Conservation (phyloP, 2,797 vertebrate species). For the Falco rusticolus region DNA sequence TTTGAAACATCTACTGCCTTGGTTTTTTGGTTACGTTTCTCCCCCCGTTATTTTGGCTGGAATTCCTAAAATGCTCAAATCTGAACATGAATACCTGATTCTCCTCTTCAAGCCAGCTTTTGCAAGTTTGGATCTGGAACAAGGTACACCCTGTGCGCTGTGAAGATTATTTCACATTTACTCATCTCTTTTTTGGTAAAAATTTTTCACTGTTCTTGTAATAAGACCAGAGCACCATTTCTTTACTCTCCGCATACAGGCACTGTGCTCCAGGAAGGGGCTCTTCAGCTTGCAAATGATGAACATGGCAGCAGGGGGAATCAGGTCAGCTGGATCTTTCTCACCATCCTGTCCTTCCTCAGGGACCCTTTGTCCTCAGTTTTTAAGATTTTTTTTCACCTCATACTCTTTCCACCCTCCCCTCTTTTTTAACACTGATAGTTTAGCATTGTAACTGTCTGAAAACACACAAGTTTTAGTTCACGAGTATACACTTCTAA, state of each 20-base stretch:
- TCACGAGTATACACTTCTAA: constrained; percentile 54
- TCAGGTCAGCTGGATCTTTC: constrained; percentile 50
- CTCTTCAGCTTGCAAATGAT: constrained; percentile 68
- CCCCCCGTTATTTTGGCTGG: not conserved
- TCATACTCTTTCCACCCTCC: not conserved
- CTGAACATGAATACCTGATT: not conserved
- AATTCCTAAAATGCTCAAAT: constrained; percentile 26
- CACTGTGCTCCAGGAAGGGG: constrained; percentile 56
- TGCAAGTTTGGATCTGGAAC: constrained; percentile 1
- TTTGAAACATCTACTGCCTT: constrained; percentile 18
- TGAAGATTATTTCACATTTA: constrained; percentile 31
- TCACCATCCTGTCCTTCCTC: constrained; percentile 58
- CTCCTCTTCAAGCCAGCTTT: constrained; percentile 27
- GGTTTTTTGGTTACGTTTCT: not conserved
- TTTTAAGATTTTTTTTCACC: constrained; percentile 9
- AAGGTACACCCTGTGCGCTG: constrained; percentile 23
- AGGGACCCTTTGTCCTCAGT: constrained; percentile 32
- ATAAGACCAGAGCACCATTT: constrained; percentile 46
- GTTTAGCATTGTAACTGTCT: constrained; percentile 41
- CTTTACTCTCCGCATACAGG: constrained; percentile 38
- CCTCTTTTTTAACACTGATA: not conserved
- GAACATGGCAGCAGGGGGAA: constrained; percentile 49
- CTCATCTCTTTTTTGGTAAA: constrained; percentile 25
- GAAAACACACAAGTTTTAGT: constrained; percentile 10
- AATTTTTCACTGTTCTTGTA: not conserved